Percentiles rank a stretch among this genome's conserved stretches.
Evolutionary conservation across 2,888 invertebrate species (phyloP).

Genomic region (Xestobium rufovillosum): DNA sequence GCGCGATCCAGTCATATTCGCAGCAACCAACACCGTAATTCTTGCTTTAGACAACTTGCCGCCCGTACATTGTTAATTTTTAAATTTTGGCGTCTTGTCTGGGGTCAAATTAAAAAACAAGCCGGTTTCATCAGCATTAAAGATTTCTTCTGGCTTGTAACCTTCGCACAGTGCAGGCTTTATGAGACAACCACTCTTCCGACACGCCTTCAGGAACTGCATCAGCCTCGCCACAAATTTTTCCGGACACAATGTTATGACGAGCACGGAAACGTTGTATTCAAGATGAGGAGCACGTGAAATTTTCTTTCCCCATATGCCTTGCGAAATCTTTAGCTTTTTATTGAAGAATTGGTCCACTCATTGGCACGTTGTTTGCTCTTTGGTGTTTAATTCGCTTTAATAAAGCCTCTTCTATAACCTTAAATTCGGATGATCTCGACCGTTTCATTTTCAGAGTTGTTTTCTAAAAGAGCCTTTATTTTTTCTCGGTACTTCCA

Average conservation of each 20-base stretch:
- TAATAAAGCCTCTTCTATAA: too few species aligned
- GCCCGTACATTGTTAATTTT: slow-evolving; percentile 22
- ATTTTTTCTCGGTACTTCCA: slow-evolving; percentile 4
- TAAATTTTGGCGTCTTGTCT: slow-evolving; percentile 20
- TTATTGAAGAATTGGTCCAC: slow-evolving; percentile 21
- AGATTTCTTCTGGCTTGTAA: slow-evolving; percentile 15
- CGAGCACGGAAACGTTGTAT: slow-evolving; percentile 27
- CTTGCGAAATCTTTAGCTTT: slow-evolving; percentile 21
- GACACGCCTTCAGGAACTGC: slow-evolving; percentile 21
- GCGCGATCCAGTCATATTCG: slow-evolving; percentile 25
- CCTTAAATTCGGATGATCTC: background rate
- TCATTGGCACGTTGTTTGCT: slow-evolving; percentile 17
- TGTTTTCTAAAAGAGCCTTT: slow-evolving; percentile 3
- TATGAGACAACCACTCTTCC: slow-evolving; percentile 23
- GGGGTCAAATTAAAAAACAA: slow-evolving; percentile 18
- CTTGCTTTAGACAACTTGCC: slow-evolving; percentile 24
- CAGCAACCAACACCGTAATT: slow-evolving; percentile 25
- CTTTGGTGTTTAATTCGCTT: slow-evolving; percentile 19
- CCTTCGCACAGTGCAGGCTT: slow-evolving; percentile 10
- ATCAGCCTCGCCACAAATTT: slow-evolving; percentile 28
- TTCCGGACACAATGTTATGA: slow-evolving; percentile 27
- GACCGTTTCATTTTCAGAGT: slow-evolving; percentile 1
- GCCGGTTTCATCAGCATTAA: slow-evolving; percentile 20
- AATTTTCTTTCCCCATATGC: slow-evolving; percentile 16
- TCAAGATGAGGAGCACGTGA: slow-evolving; percentile 22